Percentiles rank a stretch among this genome's conserved stretches.
Evolutionary conservation across 2,888 invertebrate species (phyloP).

Genomic region (Drosophila cracens): DNA sequence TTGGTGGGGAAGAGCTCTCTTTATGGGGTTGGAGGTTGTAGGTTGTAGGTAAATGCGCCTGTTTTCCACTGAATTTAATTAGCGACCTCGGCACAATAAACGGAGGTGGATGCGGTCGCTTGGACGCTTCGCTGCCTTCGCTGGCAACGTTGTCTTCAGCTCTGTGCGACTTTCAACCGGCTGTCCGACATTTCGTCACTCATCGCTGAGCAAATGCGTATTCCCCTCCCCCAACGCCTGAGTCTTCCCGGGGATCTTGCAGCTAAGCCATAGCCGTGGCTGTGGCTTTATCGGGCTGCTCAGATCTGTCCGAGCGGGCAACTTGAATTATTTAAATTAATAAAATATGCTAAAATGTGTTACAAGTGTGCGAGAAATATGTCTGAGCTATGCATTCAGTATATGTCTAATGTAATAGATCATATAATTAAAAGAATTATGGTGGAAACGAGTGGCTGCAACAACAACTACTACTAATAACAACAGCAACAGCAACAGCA

Average conservation of each 20-base stretch:
- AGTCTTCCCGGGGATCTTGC: constrained; percentile 14
- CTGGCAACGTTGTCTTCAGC: constrained; percentile 41
- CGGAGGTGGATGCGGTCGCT: constrained; percentile 80
- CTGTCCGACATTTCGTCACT: constrained; percentile 68
- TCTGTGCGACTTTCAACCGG: constrained; percentile 41
- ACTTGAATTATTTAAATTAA: constrained; percentile 82
- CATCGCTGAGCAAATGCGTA: constrained; percentile 67
- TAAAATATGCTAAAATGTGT: constrained; percentile 83
- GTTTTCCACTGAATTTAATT: constrained; percentile 81
- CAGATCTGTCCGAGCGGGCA: constrained; percentile 65
- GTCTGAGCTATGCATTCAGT: constrained; percentile 31
- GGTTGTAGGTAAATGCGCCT: constrained; percentile 63
- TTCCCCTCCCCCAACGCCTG: constrained; percentile 1
- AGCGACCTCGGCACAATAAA: constrained; percentile 67
- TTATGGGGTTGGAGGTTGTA: background rate
- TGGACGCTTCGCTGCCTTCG: constrained; percentile 78
- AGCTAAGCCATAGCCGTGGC: constrained; percentile 15
- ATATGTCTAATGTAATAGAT: constrained; percentile 73
- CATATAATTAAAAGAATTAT: constrained; percentile 83
- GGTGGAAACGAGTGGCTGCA: constrained; percentile 61
- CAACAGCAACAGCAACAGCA: constrained; percentile 31
- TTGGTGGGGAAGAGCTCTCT: constrained; percentile 14
- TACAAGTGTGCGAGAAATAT: constrained; percentile 76
- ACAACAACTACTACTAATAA: constrained; percentile 8
- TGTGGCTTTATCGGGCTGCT: constrained; percentile 47